Evolutionary conservation across 2,113 vertebrate genomes (phyloP), one percentile per base, ranked within the genome.

Genomic region (Malurus cyaneus): DNA sequence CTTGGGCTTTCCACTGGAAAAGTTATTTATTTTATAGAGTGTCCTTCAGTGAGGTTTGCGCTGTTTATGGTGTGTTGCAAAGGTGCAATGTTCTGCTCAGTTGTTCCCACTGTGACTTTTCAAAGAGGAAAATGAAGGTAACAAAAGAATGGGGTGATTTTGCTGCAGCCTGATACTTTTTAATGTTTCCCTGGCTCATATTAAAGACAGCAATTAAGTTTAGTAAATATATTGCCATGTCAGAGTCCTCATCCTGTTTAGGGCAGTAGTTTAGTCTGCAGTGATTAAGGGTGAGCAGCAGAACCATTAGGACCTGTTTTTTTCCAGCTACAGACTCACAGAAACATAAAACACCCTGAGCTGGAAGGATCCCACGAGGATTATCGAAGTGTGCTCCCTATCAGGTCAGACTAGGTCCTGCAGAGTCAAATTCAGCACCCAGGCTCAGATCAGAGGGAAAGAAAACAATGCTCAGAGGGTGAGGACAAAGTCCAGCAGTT

Each of bases 201-300:
- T 89, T 93, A 96, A 95, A 93, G 85, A 77, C 89, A 79, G 86
- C 82, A 96, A 73, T 94, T 93, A 90, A 56, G 32, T 93, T 85
- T 94, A 88, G 96, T 94, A 91, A 94, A 91, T 93, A 71, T 71
- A 88, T 86, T 76, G 64, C 93, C 61, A 24, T 65, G 87, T 82
- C 81, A 94, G 84, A 86, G 52, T 34, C 49, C 67, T 83, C 86
- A 93, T 95, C 73, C 89, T 89, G 69, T 64, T 92, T 61, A 65
- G 72, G 80, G 87, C 81, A 89, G 46, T 62, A 2, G 2, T 66
- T 93, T 53, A 65, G 73, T 64, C 53, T 94, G 72, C 31, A 66
- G 36, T 21, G 46, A 66, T 72, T 86, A 52, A 85, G 11, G 70
- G 34, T 1, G 2, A 95, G 54, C 54, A 74, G 66, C 69, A 93